These are phyloP conservation scores for Mustelus asterias DNA, from an alignment of 2,113 vertebrate species.

Conservation along the genomic window DNA sequence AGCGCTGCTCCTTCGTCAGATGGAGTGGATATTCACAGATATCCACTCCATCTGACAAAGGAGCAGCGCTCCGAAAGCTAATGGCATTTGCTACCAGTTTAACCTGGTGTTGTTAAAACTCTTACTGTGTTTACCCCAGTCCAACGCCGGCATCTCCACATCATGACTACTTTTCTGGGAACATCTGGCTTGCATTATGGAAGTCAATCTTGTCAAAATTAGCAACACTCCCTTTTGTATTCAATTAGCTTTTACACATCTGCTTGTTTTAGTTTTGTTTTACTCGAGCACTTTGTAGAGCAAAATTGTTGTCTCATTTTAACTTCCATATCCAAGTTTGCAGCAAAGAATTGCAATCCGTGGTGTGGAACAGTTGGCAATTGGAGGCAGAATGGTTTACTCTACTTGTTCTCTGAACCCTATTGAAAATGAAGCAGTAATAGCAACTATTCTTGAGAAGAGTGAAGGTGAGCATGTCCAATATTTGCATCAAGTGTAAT, in stretches of 20 bases:
- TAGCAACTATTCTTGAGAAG: slow-evolving; percentile 82
- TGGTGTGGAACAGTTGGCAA: slow-evolving; percentile 86
- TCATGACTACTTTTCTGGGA: background rate
- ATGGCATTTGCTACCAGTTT: too few relatives aligned
- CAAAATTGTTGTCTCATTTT: background rate
- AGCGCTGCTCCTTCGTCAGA: too few relatives aligned
- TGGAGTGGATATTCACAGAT: too few relatives aligned
- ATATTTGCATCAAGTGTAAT: background rate
- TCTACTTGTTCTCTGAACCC: slow-evolving; percentile 95
- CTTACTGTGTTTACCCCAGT: too few relatives aligned
- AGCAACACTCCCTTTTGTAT: background rate
- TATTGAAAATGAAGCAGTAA: slow-evolving; percentile 89
- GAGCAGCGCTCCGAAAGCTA: too few relatives aligned
- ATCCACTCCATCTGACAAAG: too few relatives aligned
- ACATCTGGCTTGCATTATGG: background rate
- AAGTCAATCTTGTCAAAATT: background rate
- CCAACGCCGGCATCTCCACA: too few relatives aligned
- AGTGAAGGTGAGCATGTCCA: slow-evolving; percentile 73
- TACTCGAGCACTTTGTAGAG: background rate
- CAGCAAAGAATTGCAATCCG: slow-evolving; percentile 75
- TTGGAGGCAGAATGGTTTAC: slow-evolving; percentile 93
- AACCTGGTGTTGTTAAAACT: too few relatives aligned
- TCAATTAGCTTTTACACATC: background rate
- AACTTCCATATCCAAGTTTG: background rate
- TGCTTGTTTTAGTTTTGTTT: background rate